Conservation (phyloP, 2,113 vertebrate genomes). For the Ceyx cyanopectus region DNA sequence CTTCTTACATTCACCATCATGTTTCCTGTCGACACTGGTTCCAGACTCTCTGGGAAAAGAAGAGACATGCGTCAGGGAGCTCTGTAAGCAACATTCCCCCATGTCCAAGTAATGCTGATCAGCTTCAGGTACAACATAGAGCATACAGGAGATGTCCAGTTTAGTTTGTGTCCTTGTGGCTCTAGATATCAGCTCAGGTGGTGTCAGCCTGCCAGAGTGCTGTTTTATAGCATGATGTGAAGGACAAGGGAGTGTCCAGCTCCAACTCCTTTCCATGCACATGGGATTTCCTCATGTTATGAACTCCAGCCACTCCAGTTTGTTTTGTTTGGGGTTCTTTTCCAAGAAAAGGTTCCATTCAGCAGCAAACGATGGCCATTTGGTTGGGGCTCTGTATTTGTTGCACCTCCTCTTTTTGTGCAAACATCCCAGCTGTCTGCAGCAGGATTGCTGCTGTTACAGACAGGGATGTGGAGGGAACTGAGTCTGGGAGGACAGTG, state of each 20-base stretch:
- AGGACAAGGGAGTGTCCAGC: neutral
- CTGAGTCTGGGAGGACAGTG: neutral
- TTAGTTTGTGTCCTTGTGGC: neutral
- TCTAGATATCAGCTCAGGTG: neutral
- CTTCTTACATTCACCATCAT: neutral
- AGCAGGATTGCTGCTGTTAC: neutral
- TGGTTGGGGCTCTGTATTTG: neutral
- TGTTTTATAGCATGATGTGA: neutral
- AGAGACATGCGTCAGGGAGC: neutral
- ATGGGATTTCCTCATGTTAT: constrained; percentile 4
- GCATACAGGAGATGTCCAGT: neutral
- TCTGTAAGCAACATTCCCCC: neutral
- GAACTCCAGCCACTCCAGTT: neutral
- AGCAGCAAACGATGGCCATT: neutral
- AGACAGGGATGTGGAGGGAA: neutral
- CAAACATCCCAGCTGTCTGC: neutral
- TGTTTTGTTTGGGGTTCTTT: neutral
- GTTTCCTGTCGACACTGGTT: neutral
- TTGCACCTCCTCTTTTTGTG: neutral
- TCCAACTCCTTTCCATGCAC: neutral
- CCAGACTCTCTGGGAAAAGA: constrained; percentile 26
- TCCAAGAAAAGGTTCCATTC: neutral
- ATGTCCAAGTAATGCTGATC: neutral
- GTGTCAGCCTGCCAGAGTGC: neutral
- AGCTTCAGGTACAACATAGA: rapidly evolving